Evolutionary conservation across 2,113 vertebrate species (phyloP).

Genomic region (Micromys minutus): DNA sequence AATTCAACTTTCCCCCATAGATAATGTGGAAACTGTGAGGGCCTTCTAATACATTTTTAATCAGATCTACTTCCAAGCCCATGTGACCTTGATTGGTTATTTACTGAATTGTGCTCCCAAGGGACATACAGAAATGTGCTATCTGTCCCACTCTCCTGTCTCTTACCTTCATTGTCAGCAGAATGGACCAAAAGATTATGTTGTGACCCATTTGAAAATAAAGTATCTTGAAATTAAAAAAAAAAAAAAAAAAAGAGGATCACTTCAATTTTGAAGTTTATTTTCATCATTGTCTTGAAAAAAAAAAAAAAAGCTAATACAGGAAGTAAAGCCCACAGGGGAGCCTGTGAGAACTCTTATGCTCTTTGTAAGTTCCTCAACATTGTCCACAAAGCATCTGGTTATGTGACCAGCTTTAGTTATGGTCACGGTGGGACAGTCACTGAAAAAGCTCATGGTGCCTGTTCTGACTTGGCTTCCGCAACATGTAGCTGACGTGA

Average conservation of each 20-base stretch:
- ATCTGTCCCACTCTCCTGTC: neutral
- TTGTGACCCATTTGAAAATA: too few species aligned
- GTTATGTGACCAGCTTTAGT: constrained; percentile 41
- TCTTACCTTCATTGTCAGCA: neutral
- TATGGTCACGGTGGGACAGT: constrained; percentile 50
- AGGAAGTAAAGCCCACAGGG: constrained; percentile 5
- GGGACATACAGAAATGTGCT: neutral
- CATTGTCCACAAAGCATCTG: constrained; percentile 43
- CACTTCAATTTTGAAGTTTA: constrained; percentile 16
- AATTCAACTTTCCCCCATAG: neutral
- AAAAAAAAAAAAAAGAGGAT: constrained; percentile 47
- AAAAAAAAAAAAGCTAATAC: constrained; percentile 58
- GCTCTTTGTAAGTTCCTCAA: constrained; percentile 47
- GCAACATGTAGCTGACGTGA: neutral
- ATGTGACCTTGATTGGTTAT: neutral
- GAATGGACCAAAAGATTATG: too few species aligned
- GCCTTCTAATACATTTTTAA: constrained; percentile 19
- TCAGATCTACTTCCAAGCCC: neutral
- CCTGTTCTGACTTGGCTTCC: constrained; percentile 26
- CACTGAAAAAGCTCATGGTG: neutral
- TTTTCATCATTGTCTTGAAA: constrained; percentile 51
- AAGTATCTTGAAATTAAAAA: too few species aligned
- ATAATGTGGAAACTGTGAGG: neutral
- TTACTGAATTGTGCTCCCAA: neutral
- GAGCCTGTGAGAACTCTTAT: constrained; percentile 12